Conservation (phyloP, 2,797 vertebrate genomes). For the Sternarchorhynchus goeldii region DNA sequence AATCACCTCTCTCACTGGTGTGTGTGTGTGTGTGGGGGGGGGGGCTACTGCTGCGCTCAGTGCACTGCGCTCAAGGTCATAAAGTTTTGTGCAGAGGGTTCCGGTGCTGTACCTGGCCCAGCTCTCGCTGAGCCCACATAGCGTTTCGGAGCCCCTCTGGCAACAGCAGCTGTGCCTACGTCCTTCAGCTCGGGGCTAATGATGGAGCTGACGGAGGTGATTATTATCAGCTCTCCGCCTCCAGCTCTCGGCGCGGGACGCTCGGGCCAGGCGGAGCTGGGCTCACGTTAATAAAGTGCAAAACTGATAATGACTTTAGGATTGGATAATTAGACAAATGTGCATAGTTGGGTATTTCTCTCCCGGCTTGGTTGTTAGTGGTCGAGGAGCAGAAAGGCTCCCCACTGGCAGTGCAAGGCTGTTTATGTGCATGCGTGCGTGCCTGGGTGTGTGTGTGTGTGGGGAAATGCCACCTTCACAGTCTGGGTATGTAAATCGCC, state of each 20-base stretch:
- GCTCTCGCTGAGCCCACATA: slow-evolving; percentile 40
- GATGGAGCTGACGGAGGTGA: slow-evolving; percentile 56
- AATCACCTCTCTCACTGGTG: too few species aligned
- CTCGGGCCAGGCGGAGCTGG: slow-evolving; percentile 66
- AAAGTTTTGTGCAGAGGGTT: slow-evolving; percentile 37
- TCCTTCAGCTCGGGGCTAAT: slow-evolving; percentile 55
- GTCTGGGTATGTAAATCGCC: slow-evolving; percentile 48
- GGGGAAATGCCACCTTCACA: slow-evolving; percentile 62
- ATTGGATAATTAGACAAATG: slow-evolving; percentile 83
- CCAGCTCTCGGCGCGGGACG: slow-evolving; percentile 57
- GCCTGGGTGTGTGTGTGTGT: slow-evolving; percentile 64
- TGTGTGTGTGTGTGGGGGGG: too few species aligned
- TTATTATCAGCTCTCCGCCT: slow-evolving; percentile 57
- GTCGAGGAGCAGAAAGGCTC: slow-evolving; percentile 74
- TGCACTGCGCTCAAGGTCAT: slow-evolving; percentile 38
- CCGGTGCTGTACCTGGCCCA: slow-evolving; percentile 33
- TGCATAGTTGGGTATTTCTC: slow-evolving; percentile 75
- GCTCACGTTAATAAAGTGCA: slow-evolving; percentile 80
- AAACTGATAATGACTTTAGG: slow-evolving; percentile 82
- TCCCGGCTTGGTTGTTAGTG: slow-evolving; percentile 67
- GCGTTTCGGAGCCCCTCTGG: slow-evolving; percentile 48
- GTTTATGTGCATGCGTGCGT: slow-evolving; percentile 64
- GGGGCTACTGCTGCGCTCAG: slow-evolving; percentile 5
- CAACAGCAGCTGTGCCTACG: slow-evolving; percentile 46
- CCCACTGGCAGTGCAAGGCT: slow-evolving; percentile 65